Evolutionary conservation across 2,888 invertebrate genomes (phyloP).

Genomic region (Polyommatus icarus): DNA sequence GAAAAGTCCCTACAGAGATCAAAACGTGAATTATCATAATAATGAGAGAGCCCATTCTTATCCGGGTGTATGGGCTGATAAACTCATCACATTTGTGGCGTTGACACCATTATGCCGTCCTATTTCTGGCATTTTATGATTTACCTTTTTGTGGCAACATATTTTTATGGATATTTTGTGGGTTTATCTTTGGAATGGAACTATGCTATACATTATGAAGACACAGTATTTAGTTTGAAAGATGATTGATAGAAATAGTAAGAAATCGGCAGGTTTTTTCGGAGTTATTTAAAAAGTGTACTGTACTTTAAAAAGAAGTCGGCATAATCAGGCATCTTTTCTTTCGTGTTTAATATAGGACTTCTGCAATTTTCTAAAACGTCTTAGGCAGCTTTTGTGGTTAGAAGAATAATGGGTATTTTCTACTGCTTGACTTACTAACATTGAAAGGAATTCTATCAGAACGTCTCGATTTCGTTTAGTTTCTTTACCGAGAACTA

Average conservation of each 20-base stretch:
- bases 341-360: not conserved
- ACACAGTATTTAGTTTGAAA: not conserved
- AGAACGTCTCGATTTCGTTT: constrained; percentile 9
- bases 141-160: constrained; percentile 20
- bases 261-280: not conserved
- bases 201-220: not conserved
- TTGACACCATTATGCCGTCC: constrained; percentile 23
- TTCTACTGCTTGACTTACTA: constrained; percentile 10
- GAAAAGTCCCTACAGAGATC: constrained; percentile 56
- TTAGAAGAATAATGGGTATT: not conserved
- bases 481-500: constrained; percentile 21
- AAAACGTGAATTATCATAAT: constrained; percentile 69
- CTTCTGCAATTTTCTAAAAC: not conserved
- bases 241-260: not conserved
- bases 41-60: constrained; percentile 51
- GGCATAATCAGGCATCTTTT: not conserved
- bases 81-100: constrained; percentile 24
- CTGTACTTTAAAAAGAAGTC: too few relatives aligned
- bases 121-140: constrained; percentile 16
- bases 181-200: not conserved
- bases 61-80: constrained; percentile 25
- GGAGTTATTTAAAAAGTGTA: too few relatives aligned
- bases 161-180: not conserved
- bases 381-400: not conserved
- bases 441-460: constrained; percentile 8